A percentile compares a stretch with the other conserved stretches of the same genome.
These are phyloP conservation scores for Cepphus grylle DNA, from an alignment of 2,113 vertebrate genomes.

Conservation along the genomic window DNA sequence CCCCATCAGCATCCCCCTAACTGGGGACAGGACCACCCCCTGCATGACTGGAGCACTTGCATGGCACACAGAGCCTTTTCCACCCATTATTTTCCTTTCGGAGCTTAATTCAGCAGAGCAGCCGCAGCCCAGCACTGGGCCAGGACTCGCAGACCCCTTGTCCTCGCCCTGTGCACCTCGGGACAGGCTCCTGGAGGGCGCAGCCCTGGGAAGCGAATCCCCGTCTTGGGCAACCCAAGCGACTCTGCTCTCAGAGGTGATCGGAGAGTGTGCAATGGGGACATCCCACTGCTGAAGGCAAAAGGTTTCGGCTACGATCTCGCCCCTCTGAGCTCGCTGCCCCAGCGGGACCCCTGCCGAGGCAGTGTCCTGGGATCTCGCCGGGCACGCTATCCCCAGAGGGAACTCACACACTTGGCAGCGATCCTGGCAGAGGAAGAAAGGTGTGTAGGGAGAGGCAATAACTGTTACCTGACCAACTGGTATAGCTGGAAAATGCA, in stretches of 20 bases:
- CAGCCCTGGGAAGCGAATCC: neutral
- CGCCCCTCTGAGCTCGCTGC: neutral
- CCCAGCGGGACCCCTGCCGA: accelerated
- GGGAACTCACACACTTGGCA: slow-evolving; percentile 25
- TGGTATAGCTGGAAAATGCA: slow-evolving; percentile 55
- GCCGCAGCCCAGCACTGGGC: accelerated
- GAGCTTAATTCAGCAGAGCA: neutral
- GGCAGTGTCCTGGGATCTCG: neutral
- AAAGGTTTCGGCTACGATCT: neutral
- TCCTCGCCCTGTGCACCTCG: neutral
- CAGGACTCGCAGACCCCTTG: neutral
- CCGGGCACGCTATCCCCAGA: neutral
- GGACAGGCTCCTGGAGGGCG: neutral
- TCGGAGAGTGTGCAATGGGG: accelerated
- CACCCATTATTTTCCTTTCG: neutral
- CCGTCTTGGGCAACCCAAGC: accelerated
- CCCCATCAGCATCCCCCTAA: no score
- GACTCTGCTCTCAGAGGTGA: neutral
- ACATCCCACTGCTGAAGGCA: neutral
- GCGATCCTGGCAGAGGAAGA: slow-evolving; percentile 42
- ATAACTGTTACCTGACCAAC: slow-evolving; percentile 41
- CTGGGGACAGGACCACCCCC: no score
- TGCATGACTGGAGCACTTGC: neutral
- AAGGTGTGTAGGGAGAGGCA: slow-evolving; percentile 34
- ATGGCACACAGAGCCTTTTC: neutral